Percentiles rank a stretch among this genome's conserved stretches.
phyloP scores from a whole-genome alignment of 2,113 vertebrate genomes.

The Hiodon tergisus region DNA sequence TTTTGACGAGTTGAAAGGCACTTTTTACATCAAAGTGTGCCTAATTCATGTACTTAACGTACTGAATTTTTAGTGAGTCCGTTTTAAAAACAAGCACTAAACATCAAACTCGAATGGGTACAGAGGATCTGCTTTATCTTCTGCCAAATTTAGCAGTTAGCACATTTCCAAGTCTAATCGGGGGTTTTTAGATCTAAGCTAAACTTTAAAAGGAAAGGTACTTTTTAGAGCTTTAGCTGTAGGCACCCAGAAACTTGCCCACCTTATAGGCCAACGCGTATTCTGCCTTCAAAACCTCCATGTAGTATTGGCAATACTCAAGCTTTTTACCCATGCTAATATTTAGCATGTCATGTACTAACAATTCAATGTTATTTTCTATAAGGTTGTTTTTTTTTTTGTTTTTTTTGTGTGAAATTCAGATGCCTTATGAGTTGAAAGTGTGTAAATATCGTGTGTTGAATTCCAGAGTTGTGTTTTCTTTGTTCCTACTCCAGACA shows the following conservation, averaged over 20 bases:
- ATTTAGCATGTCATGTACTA: no score
- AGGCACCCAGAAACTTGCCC: no score
- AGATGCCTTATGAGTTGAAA: not conserved
- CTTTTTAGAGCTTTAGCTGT: not conserved
- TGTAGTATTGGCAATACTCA: no score
- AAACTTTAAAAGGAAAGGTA: not conserved
- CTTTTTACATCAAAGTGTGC: not conserved
- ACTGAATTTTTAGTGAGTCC: conserved; percentile 1
- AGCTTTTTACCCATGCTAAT: no score
- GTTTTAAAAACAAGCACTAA: not conserved
- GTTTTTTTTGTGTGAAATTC: not conserved
- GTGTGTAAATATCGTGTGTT: no score
- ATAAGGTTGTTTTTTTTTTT: no score
- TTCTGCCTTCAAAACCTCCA: not conserved
- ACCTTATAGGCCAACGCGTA: not conserved
- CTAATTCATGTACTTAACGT: not conserved
- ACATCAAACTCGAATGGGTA: not conserved
- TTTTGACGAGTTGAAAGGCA: conserved; percentile 3
- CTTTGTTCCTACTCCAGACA: conserved; percentile 63
- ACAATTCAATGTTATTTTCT: no score
- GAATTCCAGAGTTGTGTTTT: not conserved
- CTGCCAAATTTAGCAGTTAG: not conserved
- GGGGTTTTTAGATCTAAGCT: not conserved
- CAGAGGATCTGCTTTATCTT: not conserved
- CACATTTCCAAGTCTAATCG: conserved; percentile 9